phyloP scores from a whole-genome alignment of 2,797 vertebrate genomes.

The Chrosomus eos region DNA sequence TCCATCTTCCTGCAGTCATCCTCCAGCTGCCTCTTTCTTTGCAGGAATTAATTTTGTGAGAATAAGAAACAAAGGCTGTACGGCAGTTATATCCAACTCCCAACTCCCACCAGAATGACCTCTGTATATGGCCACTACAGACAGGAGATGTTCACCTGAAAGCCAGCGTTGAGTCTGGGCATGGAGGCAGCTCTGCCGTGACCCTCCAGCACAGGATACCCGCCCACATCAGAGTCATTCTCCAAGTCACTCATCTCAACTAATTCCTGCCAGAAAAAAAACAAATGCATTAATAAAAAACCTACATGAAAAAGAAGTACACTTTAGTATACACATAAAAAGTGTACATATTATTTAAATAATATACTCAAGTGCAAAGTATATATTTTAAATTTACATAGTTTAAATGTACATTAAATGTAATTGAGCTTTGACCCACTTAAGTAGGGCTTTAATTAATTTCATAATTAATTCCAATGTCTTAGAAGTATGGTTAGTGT shows the following conservation, averaged over 20 bases:
- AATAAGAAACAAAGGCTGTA: constrained; percentile 9
- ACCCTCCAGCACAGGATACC: constrained; percentile 84
- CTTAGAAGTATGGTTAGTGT: background rate
- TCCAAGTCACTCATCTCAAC: constrained; percentile 87
- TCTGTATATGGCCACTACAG: background rate
- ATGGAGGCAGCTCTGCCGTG: constrained; percentile 92
- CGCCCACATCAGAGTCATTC: constrained; percentile 79
- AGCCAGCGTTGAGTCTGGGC: constrained; percentile 91
- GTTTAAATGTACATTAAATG: too few relatives aligned
- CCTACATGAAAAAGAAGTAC: background rate
- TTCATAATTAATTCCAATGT: background rate
- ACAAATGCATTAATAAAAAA: background rate
- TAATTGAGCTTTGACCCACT: too few relatives aligned
- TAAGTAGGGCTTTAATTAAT: background rate
- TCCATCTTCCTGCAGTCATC: constrained; percentile 2
- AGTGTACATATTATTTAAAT: background rate
- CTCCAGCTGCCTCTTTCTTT: background rate
- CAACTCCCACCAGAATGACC: constrained; percentile 9
- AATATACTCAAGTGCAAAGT: too few relatives aligned
- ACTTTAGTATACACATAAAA: background rate
- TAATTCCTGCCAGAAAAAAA: constrained; percentile 74
- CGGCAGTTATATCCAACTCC: background rate
- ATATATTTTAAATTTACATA: too few relatives aligned
- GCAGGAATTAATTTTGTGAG: constrained; percentile 1
- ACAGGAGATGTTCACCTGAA: constrained; percentile 79